Percentiles rank a stretch among this genome's conserved stretches.
Evolutionary conservation across 2,797 vertebrate genomes (phyloP).

Genomic region (Macropodus opercularis): DNA sequence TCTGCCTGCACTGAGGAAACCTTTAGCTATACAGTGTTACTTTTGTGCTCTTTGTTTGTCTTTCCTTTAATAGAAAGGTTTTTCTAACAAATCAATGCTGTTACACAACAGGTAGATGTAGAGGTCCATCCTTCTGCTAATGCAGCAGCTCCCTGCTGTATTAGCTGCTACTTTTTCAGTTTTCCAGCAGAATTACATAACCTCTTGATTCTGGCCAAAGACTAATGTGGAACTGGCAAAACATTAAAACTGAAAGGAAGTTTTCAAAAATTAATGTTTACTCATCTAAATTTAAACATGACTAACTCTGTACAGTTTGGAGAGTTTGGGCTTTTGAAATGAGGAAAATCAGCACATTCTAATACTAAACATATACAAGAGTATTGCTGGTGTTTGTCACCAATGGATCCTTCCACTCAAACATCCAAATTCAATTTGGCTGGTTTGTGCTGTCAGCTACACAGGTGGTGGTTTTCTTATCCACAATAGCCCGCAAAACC

Average conservation of each 20-base stretch:
- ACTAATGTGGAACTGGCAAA: slow-evolving; percentile 53
- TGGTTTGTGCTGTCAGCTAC: slow-evolving; percentile 7
- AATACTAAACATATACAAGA: slow-evolving; percentile 21
- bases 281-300: slow-evolving; percentile 41
- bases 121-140: slow-evolving; percentile 49
- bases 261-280: slow-evolving; percentile 52
- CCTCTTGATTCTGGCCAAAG: slow-evolving; percentile 36
- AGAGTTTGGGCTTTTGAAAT: slow-evolving; percentile 40
- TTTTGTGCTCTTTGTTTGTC: slow-evolving; percentile 53
- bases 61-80: slow-evolving; percentile 64
- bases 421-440: slow-evolving; percentile 4
- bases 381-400: slow-evolving; percentile 14
- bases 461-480: slow-evolving; percentile 20
- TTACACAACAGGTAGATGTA: slow-evolving; percentile 74
- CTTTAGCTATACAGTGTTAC: slow-evolving; percentile 42
- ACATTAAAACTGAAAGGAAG: slow-evolving; percentile 40
- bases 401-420: slow-evolving; percentile 6
- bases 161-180: slow-evolving; percentile 46
- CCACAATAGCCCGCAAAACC: slow-evolving; percentile 22
- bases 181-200: slow-evolving; percentile 64
- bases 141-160: slow-evolving; percentile 48
- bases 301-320: slow-evolving; percentile 24
- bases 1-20: slow-evolving; percentile 39
- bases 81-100: slow-evolving; percentile 72
- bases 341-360: slow-evolving; percentile 23